Conservation (phyloP, 2,797 vertebrate genomes). For the Myotis planiceps region DNA sequence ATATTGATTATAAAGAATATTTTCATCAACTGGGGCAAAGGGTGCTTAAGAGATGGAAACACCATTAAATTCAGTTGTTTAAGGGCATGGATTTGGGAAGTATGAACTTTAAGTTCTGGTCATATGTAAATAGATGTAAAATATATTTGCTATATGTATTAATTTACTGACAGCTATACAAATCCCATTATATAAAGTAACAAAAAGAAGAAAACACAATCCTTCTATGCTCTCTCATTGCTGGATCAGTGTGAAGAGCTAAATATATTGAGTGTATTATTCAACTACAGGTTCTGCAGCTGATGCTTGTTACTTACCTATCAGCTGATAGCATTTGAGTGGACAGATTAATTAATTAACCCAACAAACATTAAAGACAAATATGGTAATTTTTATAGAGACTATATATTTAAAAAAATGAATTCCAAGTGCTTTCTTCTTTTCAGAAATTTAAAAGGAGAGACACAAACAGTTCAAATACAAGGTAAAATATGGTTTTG, state of each 20-base stretch:
- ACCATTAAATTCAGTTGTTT: slow-evolving; percentile 10
- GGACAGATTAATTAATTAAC: slow-evolving; percentile 45
- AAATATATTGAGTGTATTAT: not conserved
- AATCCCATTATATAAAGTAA: not conserved
- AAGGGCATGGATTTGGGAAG: not conserved
- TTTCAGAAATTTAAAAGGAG: not conserved
- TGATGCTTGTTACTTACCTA: not conserved
- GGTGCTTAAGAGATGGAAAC: not conserved
- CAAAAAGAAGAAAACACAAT: not conserved
- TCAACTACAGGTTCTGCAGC: slow-evolving; percentile 1
- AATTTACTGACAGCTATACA: not conserved
- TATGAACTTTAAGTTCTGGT: not conserved
- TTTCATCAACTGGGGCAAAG: not conserved
- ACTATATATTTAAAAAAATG: slow-evolving; percentile 18
- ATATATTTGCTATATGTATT: not conserved
- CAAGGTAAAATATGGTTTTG: not conserved
- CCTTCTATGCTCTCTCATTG: not conserved
- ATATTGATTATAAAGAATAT: not conserved
- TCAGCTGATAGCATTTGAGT: slow-evolving; percentile 21
- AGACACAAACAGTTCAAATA: not conserved
- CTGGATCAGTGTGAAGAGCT: not conserved
- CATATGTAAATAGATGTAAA: not conserved
- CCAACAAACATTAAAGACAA: not conserved
- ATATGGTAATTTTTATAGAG: not conserved
- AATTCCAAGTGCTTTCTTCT: slow-evolving; percentile 4